Evolutionary conservation across 2,888 invertebrate species (phyloP).

Genomic region (Melanchra persicariae): DNA sequence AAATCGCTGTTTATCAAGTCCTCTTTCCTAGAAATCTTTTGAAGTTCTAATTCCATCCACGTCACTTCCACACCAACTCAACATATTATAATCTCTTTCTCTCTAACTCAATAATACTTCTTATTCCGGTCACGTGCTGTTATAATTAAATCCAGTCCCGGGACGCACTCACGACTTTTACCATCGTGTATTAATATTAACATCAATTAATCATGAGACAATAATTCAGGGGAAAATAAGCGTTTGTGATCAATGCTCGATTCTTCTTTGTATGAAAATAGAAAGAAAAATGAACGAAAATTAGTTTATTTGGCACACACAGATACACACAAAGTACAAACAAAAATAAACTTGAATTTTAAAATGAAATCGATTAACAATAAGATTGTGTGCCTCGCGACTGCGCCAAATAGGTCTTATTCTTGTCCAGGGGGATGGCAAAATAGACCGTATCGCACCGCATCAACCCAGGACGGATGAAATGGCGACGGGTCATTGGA

Average conservation of each 20-base stretch:
- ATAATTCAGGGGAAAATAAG: neutral
- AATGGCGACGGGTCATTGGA: too few relatives aligned
- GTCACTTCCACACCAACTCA: neutral
- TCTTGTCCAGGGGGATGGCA: too few relatives aligned
- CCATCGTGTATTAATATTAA: conserved; percentile 2
- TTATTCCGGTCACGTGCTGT: conserved; percentile 6
- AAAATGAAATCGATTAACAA: too few relatives aligned
- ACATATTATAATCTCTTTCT: neutral
- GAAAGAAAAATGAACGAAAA: too few relatives aligned
- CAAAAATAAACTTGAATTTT: too few relatives aligned
- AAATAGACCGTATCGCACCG: too few relatives aligned
- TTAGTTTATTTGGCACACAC: too few relatives aligned
- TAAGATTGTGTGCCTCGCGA: too few relatives aligned
- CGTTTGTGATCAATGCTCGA: neutral
- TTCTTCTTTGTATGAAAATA: neutral
- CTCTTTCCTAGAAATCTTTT: neutral
- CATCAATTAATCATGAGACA: conserved; percentile 9
- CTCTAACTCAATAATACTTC: neutral
- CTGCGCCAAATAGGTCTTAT: too few relatives aligned
- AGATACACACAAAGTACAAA: too few relatives aligned
- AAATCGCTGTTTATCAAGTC: neutral
- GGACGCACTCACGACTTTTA: conserved; percentile 32
- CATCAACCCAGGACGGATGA: too few relatives aligned
- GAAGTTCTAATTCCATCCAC: neutral
- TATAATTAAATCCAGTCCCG: conserved; percentile 31